These are phyloP conservation scores for Acrocephalus scirpaceus DNA, from an alignment of 2,797 vertebrate species.

Conservation along the genomic window DNA sequence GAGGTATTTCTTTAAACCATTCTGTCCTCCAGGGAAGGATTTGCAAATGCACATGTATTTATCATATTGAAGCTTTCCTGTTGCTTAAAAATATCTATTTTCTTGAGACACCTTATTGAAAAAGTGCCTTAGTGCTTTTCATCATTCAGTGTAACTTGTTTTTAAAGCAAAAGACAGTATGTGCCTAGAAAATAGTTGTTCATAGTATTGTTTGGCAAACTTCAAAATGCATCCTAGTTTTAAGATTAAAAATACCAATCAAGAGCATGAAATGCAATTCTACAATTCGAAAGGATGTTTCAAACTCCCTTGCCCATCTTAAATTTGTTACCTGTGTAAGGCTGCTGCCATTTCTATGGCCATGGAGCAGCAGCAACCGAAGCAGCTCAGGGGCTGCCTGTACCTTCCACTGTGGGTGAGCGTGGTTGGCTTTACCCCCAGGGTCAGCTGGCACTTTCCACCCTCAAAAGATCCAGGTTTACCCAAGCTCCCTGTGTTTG, in stretches of 20 bases:
- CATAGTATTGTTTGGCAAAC: background rate
- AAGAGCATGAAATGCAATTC: background rate
- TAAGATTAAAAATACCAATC: background rate
- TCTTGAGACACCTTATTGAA: background rate
- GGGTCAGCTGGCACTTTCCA: background rate
- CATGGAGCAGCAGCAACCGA: background rate
- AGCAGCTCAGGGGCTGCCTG: background rate
- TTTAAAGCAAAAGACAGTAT: background rate
- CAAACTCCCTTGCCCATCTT: background rate
- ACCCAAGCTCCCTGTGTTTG: background rate
- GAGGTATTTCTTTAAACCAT: conserved; percentile 11
- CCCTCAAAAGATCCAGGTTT: background rate
- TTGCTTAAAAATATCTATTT: conserved; percentile 28
- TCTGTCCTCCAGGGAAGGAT: background rate
- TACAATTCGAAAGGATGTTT: background rate
- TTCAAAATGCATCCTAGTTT: background rate
- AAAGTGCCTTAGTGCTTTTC: background rate
- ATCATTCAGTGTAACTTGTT: background rate
- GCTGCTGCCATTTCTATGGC: background rate
- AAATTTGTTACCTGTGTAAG: background rate
- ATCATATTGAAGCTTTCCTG: background rate
- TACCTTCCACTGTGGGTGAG: background rate
- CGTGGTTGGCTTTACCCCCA: background rate
- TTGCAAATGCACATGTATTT: conserved; percentile 7
- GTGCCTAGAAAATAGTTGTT: background rate